phyloP scores from a whole-genome alignment of 2,113 vertebrate species.

The Melanocharis versteri region DNA sequence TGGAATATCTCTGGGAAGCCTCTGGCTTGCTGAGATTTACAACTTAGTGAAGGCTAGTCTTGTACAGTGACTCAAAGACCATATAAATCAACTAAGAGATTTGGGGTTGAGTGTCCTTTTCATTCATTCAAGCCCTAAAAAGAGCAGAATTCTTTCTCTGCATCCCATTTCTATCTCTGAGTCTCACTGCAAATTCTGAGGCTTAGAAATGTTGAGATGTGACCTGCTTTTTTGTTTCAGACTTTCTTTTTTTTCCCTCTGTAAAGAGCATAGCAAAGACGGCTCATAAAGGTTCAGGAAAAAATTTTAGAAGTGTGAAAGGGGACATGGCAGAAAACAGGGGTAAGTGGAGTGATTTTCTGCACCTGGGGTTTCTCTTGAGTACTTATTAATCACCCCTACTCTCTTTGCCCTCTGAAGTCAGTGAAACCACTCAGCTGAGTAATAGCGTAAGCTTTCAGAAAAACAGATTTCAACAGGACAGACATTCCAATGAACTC shows the following conservation, averaged over 20 bases:
- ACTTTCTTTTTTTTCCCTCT: background rate
- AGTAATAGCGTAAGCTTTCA: background rate
- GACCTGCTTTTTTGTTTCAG: background rate
- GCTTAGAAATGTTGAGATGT: background rate
- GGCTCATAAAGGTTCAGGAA: background rate
- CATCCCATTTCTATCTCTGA: background rate
- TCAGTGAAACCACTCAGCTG: background rate
- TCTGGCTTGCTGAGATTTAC: conserved; percentile 14
- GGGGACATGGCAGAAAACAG: background rate
- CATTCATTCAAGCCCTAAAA: background rate
- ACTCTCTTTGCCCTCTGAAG: background rate
- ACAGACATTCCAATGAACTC: background rate
- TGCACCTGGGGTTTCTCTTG: background rate
- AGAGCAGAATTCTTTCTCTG: background rate
- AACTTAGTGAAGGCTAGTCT: background rate
- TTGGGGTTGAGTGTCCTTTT: background rate
- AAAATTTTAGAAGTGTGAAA: background rate
- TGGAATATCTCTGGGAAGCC: background rate
- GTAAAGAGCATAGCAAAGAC: background rate
- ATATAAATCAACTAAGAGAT: background rate
- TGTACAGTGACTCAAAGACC: background rate
- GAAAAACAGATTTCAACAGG: background rate
- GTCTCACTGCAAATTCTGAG: background rate
- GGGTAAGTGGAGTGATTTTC: background rate
- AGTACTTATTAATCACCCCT: background rate